Percentiles rank a stretch among this genome's conserved stretches.
Conservation (phyloP, 2,113 vertebrate species). For the Macaca fascicularis region DNA sequence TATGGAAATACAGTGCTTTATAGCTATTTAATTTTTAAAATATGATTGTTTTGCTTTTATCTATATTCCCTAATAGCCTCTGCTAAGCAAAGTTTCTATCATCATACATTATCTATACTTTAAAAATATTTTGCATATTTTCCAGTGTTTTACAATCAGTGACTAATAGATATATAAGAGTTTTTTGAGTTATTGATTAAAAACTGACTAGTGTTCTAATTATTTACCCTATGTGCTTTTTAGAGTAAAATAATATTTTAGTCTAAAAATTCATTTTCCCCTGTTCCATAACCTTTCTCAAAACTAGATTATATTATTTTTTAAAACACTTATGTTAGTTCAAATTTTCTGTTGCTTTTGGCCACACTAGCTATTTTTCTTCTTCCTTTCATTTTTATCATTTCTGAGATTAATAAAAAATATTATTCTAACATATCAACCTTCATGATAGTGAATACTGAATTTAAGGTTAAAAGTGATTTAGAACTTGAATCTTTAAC, state of each 20-base stretch:
- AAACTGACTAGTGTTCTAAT: background rate
- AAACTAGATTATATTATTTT: background rate
- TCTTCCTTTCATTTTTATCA: background rate
- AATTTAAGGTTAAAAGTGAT: constrained; percentile 13
- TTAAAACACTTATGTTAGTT: background rate
- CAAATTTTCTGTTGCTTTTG: background rate
- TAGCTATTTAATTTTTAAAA: constrained; percentile 58
- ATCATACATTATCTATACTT: background rate
- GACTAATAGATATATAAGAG: background rate
- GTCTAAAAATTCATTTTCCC: background rate
- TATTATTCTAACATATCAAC: background rate
- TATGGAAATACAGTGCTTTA: background rate
- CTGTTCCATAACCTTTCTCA: background rate
- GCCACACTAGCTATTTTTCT: background rate
- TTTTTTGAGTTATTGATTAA: background rate
- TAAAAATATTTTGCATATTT: background rate
- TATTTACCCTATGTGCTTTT: background rate
- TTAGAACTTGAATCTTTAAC: constrained; percentile 6
- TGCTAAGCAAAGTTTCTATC: background rate
- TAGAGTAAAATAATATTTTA: background rate
- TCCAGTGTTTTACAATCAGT: background rate
- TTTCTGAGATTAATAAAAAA: background rate
- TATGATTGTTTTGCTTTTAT: constrained; percentile 34
- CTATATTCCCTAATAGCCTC: background rate
- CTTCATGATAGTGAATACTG: background rate